phyloP scores from a whole-genome alignment of 2,113 vertebrate species.

The Paradisaea rubra region DNA sequence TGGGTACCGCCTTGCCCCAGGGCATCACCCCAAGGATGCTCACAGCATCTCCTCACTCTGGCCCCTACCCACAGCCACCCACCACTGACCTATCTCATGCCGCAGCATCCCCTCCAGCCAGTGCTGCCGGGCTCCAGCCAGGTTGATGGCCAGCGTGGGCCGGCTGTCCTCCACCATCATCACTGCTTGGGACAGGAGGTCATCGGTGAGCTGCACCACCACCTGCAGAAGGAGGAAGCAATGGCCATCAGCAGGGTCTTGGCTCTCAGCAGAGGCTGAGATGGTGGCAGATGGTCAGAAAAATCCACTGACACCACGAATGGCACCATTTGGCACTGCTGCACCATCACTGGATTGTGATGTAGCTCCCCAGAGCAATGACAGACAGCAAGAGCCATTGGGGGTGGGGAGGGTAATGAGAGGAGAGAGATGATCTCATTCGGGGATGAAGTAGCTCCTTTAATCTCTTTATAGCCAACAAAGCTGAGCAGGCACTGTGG shows the following conservation, averaged over 20 bases:
- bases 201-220: constrained; percentile 90
- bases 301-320: accelerated
- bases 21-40: accelerated
- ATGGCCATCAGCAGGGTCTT: accelerated
- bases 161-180: constrained; percentile 96
- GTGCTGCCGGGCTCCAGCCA: constrained; percentile 89
- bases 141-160: constrained; percentile 92
- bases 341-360: not conserved
- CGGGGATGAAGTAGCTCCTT: not conserved
- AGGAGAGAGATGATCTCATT: not conserved
- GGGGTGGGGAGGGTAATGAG: not conserved
- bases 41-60: not conserved
- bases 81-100: constrained; percentile 87
- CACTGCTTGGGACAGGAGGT: constrained; percentile 93
- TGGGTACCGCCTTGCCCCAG: not conserved
- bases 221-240: constrained; percentile 70
- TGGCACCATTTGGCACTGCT: not conserved
- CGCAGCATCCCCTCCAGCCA: constrained; percentile 97
- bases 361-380: not conserved
- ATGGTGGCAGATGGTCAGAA: not conserved
- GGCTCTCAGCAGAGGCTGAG: not conserved
- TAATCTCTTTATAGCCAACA: not conserved
- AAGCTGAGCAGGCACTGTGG: not conserved
- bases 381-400: not conserved
- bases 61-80: not conserved